A percentile compares a stretch with the other conserved stretches of the same genome.
Conservation (phyloP, 2,888 invertebrate species). For the Andrena trimmerana region DNA sequence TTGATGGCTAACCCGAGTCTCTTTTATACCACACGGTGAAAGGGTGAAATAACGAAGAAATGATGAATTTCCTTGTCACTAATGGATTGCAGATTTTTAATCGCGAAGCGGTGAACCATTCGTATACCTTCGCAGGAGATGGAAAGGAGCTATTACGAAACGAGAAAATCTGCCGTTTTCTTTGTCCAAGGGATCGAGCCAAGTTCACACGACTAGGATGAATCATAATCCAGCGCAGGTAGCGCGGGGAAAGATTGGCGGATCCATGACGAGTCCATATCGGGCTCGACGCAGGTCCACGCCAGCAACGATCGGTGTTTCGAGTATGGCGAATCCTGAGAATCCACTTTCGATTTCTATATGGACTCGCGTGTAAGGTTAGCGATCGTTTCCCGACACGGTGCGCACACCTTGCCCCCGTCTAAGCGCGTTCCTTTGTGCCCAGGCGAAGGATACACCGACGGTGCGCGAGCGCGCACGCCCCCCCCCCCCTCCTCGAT, state of each 20-base stretch:
- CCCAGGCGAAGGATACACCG: conserved; percentile 15
- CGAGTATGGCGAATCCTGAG: conserved; percentile 79
- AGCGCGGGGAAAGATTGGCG: conserved; percentile 71
- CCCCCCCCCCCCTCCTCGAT: conserved; percentile 46
- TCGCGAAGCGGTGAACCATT: neutral
- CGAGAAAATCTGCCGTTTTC: neutral
- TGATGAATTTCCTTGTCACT: too few relatives aligned
- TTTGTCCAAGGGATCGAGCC: conserved; percentile 16
- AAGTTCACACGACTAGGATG: conserved; percentile 50
- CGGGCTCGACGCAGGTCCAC: conserved; percentile 74
- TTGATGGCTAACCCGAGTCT: too few relatives aligned
- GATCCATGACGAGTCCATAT: conserved; percentile 76
- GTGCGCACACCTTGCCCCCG: conserved; percentile 14
- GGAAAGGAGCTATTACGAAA: neutral
- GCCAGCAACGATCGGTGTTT: conserved; percentile 68
- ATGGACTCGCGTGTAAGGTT: conserved; percentile 58
- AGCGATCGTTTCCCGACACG: conserved; percentile 19
- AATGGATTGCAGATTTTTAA: neutral
- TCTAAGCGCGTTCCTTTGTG: conserved; percentile 54
- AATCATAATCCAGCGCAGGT: conserved; percentile 67
- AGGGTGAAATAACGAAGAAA: too few relatives aligned
- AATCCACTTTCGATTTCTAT: conserved; percentile 82
- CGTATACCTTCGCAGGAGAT: neutral
- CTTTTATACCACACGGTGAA: too few relatives aligned
- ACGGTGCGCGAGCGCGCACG: neutral